phyloP scores from a whole-genome alignment of 2,888 invertebrate species.

The Galerucella nymphaeae region DNA sequence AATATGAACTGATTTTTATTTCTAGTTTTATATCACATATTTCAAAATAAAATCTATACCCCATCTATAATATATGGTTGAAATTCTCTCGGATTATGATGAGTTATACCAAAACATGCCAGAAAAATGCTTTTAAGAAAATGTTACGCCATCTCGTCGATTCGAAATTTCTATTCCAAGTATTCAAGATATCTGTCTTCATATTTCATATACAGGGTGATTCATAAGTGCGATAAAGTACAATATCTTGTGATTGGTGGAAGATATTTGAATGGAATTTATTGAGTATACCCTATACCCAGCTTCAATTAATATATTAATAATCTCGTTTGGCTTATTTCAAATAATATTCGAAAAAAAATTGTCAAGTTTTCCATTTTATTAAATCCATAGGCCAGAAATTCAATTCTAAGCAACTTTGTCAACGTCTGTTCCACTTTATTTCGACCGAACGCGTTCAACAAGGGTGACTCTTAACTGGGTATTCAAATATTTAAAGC shows the following conservation, averaged over 20 bases:
- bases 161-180: background rate
- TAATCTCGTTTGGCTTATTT: too few species aligned
- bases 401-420: background rate
- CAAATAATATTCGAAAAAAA: too few species aligned
- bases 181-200: background rate
- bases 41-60: background rate
- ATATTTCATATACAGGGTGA: background rate
- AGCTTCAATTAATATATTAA: too few species aligned
- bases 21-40: background rate
- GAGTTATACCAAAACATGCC: background rate
- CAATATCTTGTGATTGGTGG: too few species aligned
- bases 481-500: constrained; percentile 30
- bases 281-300: too few species aligned
- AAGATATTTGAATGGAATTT: too few species aligned
- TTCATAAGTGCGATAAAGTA: too few species aligned
- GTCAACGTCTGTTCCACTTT: constrained; percentile 4
- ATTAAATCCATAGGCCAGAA: background rate
- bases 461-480: constrained; percentile 23
- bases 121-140: constrained; percentile 3
- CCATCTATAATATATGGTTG: background rate
- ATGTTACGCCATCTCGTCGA: background rate
- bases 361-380: background rate
- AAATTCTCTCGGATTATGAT: background rate
- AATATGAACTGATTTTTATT: too few species aligned
- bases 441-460: constrained; percentile 1